These are phyloP conservation scores for Idaea straminata DNA, from an alignment of 2,888 invertebrate species.

Conservation along the genomic window DNA sequence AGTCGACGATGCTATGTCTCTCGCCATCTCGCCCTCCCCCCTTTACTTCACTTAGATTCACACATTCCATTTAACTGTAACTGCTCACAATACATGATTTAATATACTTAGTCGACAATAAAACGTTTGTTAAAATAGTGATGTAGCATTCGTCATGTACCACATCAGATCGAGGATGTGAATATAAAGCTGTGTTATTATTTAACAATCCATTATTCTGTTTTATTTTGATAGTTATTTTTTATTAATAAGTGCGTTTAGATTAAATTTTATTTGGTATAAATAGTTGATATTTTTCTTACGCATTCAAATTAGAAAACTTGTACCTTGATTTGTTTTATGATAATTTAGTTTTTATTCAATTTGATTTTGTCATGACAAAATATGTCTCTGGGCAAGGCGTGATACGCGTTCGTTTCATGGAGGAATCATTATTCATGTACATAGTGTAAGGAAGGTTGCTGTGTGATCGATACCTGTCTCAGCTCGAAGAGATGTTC, in stretches of 20 bases:
- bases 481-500: constrained; percentile 62
- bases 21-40: constrained; percentile 37
- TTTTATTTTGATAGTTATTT: constrained; percentile 78
- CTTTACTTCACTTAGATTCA: constrained; percentile 43
- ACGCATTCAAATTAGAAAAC: constrained; percentile 67
- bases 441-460: constrained; percentile 11
- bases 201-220: constrained; percentile 78
- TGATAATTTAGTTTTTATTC: constrained; percentile 65
- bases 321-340: constrained; percentile 77
- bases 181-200: constrained; percentile 78
- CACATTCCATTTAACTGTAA: constrained; percentile 75
- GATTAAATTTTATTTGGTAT: constrained; percentile 78
- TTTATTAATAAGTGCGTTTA: constrained; percentile 76
- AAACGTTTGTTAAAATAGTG: constrained; percentile 34
- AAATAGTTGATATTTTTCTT: constrained; percentile 71
- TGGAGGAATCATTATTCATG: constrained; percentile 35
- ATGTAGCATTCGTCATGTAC: constrained; percentile 69
- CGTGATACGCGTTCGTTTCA: too few relatives aligned
- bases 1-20: constrained; percentile 73
- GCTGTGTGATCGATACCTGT: constrained; percentile 46
- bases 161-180: constrained; percentile 60
- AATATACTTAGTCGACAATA: constrained; percentile 8
- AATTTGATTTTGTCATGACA: constrained; percentile 75
- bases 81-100: constrained; percentile 41
- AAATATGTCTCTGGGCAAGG: constrained; percentile 12